Percentiles rank a stretch among this genome's conserved stretches.
Evolutionary conservation across 2,797 vertebrate species (phyloP).

Genomic region (Monodelphis domestica): DNA sequence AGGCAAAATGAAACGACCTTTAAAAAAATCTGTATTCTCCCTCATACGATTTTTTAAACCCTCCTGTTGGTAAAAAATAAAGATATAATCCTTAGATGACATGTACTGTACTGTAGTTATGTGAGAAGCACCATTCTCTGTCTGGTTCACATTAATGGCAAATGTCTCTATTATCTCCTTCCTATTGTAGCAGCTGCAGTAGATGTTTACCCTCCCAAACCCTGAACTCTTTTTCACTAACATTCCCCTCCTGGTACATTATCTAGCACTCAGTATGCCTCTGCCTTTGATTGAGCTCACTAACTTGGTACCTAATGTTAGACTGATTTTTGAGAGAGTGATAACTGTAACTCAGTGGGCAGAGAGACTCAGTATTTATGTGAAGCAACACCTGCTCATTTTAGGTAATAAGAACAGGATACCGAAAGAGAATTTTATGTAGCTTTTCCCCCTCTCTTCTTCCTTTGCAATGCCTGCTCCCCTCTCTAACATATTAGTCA

Average conservation of each 20-base stretch:
- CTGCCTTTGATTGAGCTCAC: constrained; percentile 10
- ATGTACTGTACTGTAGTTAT: not conserved
- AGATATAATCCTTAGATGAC: not conserved
- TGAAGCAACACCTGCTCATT: not conserved
- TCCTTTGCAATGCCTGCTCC: not conserved
- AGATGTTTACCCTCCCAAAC: constrained; percentile 5
- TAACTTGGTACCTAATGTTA: constrained; percentile 1
- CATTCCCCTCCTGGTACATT: not conserved
- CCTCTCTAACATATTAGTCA: not conserved
- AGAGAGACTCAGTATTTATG: not conserved
- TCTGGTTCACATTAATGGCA: not conserved
- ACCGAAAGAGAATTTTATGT: not conserved
- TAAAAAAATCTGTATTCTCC: not conserved
- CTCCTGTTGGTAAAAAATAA: not conserved
- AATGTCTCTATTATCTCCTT: not conserved
- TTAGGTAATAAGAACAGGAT: not conserved
- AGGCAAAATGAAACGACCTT: not conserved
- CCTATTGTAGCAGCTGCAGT: not conserved
- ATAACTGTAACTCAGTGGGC: constrained; percentile 8
- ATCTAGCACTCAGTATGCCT: not conserved
- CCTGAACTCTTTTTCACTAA: not conserved
- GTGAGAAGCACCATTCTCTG: not conserved
- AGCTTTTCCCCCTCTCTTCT: not conserved
- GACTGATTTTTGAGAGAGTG: constrained; percentile 7
- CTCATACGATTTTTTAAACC: not conserved